Base-by-base conservation (phyloP, 64 coral and sea anemone species). In the Montipora sp. region DNA sequence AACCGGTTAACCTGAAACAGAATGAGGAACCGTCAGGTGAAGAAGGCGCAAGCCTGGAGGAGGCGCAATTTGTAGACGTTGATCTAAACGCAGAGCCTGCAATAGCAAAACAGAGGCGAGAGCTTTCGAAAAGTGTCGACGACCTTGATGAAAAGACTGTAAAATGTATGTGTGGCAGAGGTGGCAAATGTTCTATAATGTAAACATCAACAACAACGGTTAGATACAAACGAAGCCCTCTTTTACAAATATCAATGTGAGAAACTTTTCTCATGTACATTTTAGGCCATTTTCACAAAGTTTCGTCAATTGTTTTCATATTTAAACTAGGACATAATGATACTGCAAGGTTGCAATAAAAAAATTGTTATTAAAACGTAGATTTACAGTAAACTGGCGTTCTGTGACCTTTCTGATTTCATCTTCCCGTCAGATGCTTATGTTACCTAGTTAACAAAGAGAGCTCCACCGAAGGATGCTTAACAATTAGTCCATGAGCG, bases 141-240 rank as follows among this genome's bases (percentile, higher is more conserved):
- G 75, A 94, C 65, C 78, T 98, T 12, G 95, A 98, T 24, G 95
- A 94, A 84, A 98, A 88, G 19, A 90, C 95, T 6, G 91, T 93
- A 13, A 98, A 98, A 66, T 98, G 95, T 51, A 51, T 80, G 9
- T 98, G 95, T 65, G 92, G 95, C 7, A 83, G 95, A 48, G 93
- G 89, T 11, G 95, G 95, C 13, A 98, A 98, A 59, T 98, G 95
- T 75, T 79, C 90, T n/a, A 98, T 98, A 47, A 98, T 93, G 90
- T 98, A 92, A 80, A 51, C 47, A 90, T 27, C 7, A 12, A 70
- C 16, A 85, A 70, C 8, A 68, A 7, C 59, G 36, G 36, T 36
- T 36, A 36, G 36, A 36, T 36, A 36, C 36, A 36, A 36, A 36
- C 36, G 36, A 36, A 36, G 36, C 36, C 36, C 36, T 36, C 36